Evolutionary conservation across 1,140 invertebrate genomes (phyloP), one percentile per base, ranked within the genome.

Genomic region (Euwallacea similis): DNA sequence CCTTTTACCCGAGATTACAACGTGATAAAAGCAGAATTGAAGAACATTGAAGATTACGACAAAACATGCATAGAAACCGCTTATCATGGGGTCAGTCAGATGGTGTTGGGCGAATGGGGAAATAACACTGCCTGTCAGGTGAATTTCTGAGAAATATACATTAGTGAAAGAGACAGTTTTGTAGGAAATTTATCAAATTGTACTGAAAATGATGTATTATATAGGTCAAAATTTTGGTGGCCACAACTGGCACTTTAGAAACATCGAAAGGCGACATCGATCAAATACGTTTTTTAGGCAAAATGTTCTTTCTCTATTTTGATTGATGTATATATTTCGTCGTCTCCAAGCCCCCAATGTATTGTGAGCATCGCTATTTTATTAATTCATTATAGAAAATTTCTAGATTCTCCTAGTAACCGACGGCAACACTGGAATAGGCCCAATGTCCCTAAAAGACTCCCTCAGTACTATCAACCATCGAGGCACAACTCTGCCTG

Each of bases 1-100:
- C 86, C 90, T 16, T 96, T 96, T 78, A 96, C 94, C 0, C 83
- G 94, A 76, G 93, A 97, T 77, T 93, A 92, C 83, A 91, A 93
- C 67, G 81, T 81, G 7, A 90, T 97, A 65, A 89, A 90, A 79
- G 81, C 83, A 16, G 90, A 92, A 77, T 78, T 96, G 8, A 86
- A 87, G 72, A 86, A 86, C 66, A 83, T 94, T 7, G 91, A 93
- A 75, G 90, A 92, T 78, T 91, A 89, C 81, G 94, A 95, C 74
- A 93, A 92, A 81, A 94, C 93, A 6, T 91, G 89, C 77, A 87
- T 95, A 70, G 89, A 94, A 79, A 87, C 87, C 15, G 92, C 90
- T 11, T 81, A 96, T 3, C 85, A 88, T 76, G 91, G 90, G 54
- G 87, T 94, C 4, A 91, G 89, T 77, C 88, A 88, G 79, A 80